phyloP scores from a whole-genome alignment of 2,797 vertebrate species.

The Aplochiton taeniatus region DNA sequence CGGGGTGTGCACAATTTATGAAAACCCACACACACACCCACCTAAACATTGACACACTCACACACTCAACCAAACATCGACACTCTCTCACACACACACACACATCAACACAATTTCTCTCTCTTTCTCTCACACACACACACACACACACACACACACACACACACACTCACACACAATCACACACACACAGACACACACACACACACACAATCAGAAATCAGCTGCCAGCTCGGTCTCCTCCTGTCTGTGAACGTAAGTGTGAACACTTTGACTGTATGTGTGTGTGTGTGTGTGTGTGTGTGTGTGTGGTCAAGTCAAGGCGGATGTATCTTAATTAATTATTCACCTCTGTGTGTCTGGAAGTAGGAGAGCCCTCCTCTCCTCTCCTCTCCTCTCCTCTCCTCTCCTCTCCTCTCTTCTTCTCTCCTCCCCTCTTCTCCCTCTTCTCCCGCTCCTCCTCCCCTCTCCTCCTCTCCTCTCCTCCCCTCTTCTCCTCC shows the following conservation, averaged over 20 bases:
- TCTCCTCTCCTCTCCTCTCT: neutral
- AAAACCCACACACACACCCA: too few species aligned
- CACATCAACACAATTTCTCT: too few species aligned
- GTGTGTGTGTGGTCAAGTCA: neutral
- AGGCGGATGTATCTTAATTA: neutral
- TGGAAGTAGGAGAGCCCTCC: neutral
- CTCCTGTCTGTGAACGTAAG: neutral
- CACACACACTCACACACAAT: too few species aligned
- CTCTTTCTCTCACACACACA: too few species aligned
- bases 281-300: neutral
- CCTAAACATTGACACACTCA: too few species aligned
- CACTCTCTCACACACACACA: too few species aligned
- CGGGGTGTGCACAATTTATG: too few species aligned
- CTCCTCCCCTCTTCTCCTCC: neutral
- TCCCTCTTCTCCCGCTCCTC: neutral
- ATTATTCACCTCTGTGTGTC: conserved; percentile 3
- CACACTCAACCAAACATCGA: too few species aligned
- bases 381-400: neutral
- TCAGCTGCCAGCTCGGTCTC: neutral
- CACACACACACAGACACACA: too few species aligned
- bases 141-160: too few species aligned
- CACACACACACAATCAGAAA: too few species aligned
- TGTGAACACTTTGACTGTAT: neutral
- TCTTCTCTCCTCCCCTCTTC: neutral
- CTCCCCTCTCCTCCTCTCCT: neutral